Conservation (phyloP, 2,888 invertebrate genomes). For the Drosophila trichaetosa region DNA sequence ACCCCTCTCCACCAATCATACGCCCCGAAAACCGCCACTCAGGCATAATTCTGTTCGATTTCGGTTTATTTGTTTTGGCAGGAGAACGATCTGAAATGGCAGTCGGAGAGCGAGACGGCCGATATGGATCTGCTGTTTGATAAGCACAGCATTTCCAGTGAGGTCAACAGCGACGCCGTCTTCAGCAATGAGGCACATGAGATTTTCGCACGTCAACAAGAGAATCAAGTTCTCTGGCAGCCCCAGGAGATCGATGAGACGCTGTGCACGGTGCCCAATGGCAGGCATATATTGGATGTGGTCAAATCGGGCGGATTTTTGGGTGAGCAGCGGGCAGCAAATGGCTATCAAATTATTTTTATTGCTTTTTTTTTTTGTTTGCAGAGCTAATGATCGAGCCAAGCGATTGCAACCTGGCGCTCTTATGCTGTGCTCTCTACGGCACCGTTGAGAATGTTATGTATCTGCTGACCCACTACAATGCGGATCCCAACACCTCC, state of each 20-base stretch:
- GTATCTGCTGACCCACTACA: slow-evolving; percentile 77
- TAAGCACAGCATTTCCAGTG: slow-evolving; percentile 83
- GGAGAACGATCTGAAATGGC: slow-evolving; percentile 84
- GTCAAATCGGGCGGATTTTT: slow-evolving; percentile 78
- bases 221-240: slow-evolving; percentile 83
- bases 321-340: slow-evolving; percentile 58
- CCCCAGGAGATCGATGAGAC: slow-evolving; percentile 82
- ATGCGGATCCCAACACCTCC: slow-evolving; percentile 87
- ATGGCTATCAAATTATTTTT: neutral
- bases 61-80: slow-evolving; percentile 59
- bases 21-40: neutral
- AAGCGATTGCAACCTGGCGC: slow-evolving; percentile 81
- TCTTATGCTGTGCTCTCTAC: slow-evolving; percentile 82
- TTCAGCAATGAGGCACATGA: slow-evolving; percentile 83
- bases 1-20: neutral
- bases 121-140: slow-evolving; percentile 81
- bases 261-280: slow-evolving; percentile 72
- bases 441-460: slow-evolving; percentile 79
- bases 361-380: neutral
- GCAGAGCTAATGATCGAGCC: slow-evolving; percentile 78
- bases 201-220: slow-evolving; percentile 81
- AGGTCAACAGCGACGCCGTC: slow-evolving; percentile 81
- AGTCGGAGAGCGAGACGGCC: slow-evolving; percentile 80
- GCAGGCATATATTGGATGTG: slow-evolving; percentile 74
- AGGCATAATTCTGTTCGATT: neutral